Conservation (phyloP, 1,140 invertebrate species). For the Melitaea cinxia region DNA sequence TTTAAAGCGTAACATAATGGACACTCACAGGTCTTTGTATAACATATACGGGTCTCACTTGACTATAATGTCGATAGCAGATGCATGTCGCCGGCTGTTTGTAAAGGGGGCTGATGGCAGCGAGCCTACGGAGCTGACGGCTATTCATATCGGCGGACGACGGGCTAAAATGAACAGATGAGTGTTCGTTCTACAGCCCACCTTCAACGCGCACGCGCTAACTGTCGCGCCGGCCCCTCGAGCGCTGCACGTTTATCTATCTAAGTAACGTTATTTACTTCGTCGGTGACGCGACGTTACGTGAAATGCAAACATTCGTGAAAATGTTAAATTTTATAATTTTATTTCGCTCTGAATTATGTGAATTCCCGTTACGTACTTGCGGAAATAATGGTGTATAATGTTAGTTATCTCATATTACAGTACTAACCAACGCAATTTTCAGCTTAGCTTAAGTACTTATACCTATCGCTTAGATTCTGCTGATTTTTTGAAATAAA, state of each 20-base stretch:
- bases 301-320: slow-evolving; percentile 45
- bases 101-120: slow-evolving; percentile 44
- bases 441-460: too few relatives aligned
- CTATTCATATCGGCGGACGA: slow-evolving; percentile 55
- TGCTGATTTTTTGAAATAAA: too few relatives aligned
- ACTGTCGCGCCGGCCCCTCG: slow-evolving; percentile 56
- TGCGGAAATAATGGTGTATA: too few relatives aligned
- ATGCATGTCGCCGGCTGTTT: slow-evolving; percentile 47
- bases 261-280: slow-evolving; percentile 63
- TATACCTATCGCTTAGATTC: too few relatives aligned
- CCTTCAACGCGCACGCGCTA: slow-evolving; percentile 63
- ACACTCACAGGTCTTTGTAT: slow-evolving; percentile 74
- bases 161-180: slow-evolving; percentile 42
- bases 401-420: too few relatives aligned
- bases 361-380: neutral
- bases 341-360: slow-evolving; percentile 7
- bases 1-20: slow-evolving; percentile 36
- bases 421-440: too few relatives aligned
- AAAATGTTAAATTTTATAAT: slow-evolving; percentile 6
- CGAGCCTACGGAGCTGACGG: slow-evolving; percentile 62
- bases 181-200: slow-evolving; percentile 41
- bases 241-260: slow-evolving; percentile 56
- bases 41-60: slow-evolving; percentile 76
- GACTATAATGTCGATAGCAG: slow-evolving; percentile 67
- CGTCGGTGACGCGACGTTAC: slow-evolving; percentile 51